phyloP scores from a whole-genome alignment of 1,140 invertebrate species.

The Atta cephalotes region DNA sequence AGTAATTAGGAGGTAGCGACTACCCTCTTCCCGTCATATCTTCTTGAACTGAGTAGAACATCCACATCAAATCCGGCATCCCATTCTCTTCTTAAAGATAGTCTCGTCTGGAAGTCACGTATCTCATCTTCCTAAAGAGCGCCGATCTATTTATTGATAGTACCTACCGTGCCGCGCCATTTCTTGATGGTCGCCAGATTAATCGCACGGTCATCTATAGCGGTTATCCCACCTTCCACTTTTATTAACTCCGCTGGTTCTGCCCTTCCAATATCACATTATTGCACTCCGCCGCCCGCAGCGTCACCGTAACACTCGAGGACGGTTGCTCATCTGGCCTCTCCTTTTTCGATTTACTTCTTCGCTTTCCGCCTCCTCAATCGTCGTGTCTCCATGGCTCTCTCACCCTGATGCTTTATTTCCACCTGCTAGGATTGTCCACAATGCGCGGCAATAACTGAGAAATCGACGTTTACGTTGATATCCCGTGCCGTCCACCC shows the following conservation, averaged over 20 bases:
- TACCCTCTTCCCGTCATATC: slow-evolving; percentile 56
- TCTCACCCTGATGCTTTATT: slow-evolving; percentile 68
- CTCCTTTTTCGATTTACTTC: slow-evolving; percentile 73
- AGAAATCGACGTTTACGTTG: slow-evolving; percentile 76
- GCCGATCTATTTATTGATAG: slow-evolving; percentile 67
- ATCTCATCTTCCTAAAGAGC: slow-evolving; percentile 70
- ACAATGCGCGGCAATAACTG: slow-evolving; percentile 75
- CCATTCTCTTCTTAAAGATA: slow-evolving; percentile 5
- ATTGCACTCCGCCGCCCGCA: slow-evolving; percentile 75
- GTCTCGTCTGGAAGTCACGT: slow-evolving; percentile 23
- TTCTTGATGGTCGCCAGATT: slow-evolving; percentile 31
- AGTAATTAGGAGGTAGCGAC: slow-evolving; percentile 71
- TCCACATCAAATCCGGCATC: slow-evolving; percentile 35
- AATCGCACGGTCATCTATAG: slow-evolving; percentile 64
- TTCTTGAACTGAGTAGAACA: slow-evolving; percentile 34
- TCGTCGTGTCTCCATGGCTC: slow-evolving; percentile 3
- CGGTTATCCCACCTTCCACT: slow-evolving; percentile 42
- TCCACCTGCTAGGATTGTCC: slow-evolving; percentile 74
- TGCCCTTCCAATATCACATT: slow-evolving; percentile 75
- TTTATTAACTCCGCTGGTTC: slow-evolving; percentile 68
- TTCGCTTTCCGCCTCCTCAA: slow-evolving; percentile 51
- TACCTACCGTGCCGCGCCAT: background rate
- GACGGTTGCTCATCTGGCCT: slow-evolving; percentile 70
- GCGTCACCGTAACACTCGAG: slow-evolving; percentile 66
- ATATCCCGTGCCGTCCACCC: slow-evolving; percentile 56